Percentiles rank a stretch among this genome's conserved stretches.
These are phyloP conservation scores for Aporrectodea caliginosa DNA, from an alignment of 1,140 invertebrate genomes.

Conservation along the genomic window DNA sequence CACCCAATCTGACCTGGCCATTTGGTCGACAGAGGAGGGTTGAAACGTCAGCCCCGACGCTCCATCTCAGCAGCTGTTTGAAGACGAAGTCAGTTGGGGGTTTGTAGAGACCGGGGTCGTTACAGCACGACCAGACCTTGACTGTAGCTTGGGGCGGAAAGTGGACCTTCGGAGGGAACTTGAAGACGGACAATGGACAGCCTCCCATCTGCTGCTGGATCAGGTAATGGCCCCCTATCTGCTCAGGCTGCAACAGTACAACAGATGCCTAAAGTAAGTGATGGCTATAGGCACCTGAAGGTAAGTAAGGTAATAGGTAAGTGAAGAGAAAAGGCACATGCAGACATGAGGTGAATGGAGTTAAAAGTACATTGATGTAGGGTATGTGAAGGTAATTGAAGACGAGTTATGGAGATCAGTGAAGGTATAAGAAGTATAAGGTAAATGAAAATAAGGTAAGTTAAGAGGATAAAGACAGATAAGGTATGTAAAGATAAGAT, in stretches of 20 bases:
- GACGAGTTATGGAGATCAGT: too few relatives aligned
- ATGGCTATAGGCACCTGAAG: too few relatives aligned
- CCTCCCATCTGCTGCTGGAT: conserved; percentile 54
- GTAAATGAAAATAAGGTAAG: too few relatives aligned
- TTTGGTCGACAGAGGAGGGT: conserved; percentile 54
- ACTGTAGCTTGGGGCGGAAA: conserved; percentile 46
- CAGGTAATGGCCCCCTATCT: conserved; percentile 50
- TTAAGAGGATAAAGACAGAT: too few relatives aligned
- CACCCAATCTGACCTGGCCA: conserved; percentile 45
- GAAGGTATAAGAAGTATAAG: too few relatives aligned
- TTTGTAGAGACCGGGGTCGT: conserved; percentile 48
- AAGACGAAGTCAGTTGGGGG: conserved; percentile 53
- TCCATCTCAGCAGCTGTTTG: conserved; percentile 54
- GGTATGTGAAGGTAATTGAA: too few relatives aligned
- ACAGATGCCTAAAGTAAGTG: too few relatives aligned
- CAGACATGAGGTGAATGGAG: too few relatives aligned
- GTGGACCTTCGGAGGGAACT: conserved; percentile 49
- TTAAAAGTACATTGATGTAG: too few relatives aligned
- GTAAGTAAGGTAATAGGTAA: too few relatives aligned
- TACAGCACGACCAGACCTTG: conserved; percentile 50
- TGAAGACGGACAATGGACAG: conserved; percentile 52
- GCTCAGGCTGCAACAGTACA: conserved; percentile 42
- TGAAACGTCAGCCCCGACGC: conserved; percentile 52
- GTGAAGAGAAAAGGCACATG: too few relatives aligned
- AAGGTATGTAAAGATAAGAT: too few relatives aligned